Conservation (phyloP, 2,797 vertebrate genomes). For the Clarias platycephalus region DNA sequence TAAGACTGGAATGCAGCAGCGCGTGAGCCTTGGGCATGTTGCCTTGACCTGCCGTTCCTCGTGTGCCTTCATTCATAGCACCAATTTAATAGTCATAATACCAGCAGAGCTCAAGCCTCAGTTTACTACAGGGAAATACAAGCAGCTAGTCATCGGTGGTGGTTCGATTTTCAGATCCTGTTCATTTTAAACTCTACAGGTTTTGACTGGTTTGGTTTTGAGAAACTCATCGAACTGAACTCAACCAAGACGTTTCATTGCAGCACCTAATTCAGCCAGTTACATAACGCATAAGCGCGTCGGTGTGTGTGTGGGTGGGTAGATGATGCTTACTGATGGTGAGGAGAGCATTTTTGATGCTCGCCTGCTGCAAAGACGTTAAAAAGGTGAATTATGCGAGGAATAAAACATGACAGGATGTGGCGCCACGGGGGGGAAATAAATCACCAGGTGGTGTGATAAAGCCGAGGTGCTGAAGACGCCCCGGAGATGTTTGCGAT, state of each 20-base stretch:
- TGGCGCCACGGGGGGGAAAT: background rate
- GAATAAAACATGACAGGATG: background rate
- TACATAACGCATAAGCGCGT: background rate
- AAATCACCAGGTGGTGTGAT: background rate
- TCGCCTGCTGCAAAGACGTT: background rate
- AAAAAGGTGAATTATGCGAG: background rate
- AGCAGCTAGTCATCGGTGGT: too few species aligned
- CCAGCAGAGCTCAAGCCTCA: background rate
- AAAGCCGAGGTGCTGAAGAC: background rate
- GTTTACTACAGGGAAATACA: too few species aligned
- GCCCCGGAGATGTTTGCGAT: background rate
- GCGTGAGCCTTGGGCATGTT: background rate
- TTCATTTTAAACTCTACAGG: background rate
- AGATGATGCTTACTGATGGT: constrained; percentile 1
- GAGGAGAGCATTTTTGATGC: background rate
- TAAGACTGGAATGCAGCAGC: constrained; percentile 36
- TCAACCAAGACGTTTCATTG: background rate
- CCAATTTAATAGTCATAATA: background rate
- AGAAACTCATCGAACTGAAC: background rate
- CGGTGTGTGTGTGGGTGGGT: background rate
- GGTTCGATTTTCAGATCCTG: too few species aligned
- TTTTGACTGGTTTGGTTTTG: background rate
- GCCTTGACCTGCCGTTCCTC: background rate
- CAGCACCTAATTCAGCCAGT: background rate
- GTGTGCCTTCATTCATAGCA: background rate